These are phyloP conservation scores for Eupelmus urozonus DNA, from an alignment of 2,888 invertebrate species.

Conservation along the genomic window DNA sequence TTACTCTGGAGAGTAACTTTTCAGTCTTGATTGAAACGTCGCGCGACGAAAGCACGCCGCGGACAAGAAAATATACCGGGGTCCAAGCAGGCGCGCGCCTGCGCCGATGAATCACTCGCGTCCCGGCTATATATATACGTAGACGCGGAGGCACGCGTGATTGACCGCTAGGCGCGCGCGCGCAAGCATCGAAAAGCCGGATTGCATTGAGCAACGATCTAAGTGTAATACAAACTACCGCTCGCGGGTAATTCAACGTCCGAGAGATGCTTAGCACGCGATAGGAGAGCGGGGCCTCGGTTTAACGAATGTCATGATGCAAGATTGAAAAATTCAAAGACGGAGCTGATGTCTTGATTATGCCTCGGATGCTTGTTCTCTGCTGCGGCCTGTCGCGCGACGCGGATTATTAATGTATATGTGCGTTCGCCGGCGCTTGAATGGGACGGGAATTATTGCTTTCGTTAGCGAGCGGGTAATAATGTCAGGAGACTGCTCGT, in stretches of 20 bases:
- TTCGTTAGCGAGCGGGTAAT: slow-evolving; percentile 4
- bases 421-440: neutral
- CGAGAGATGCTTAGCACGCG: neutral
- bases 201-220: slow-evolving; percentile 42
- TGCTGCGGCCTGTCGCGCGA: slow-evolving; percentile 22
- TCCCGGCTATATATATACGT: neutral
- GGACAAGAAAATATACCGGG: slow-evolving; percentile 52
- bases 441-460: slow-evolving; percentile 48
- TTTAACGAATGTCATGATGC: slow-evolving; percentile 6
- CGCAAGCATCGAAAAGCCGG: too few relatives aligned
- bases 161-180: slow-evolving; percentile 36
- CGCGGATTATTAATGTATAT: slow-evolving; percentile 18
- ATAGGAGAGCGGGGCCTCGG: neutral
- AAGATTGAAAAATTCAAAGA: slow-evolving; percentile 48
- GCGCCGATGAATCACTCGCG: slow-evolving; percentile 52
- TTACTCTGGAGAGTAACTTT: slow-evolving; percentile 29
- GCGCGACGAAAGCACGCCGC: slow-evolving; percentile 45
- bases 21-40: slow-evolving; percentile 56
- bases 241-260: slow-evolving; percentile 45
- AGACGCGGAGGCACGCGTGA: neutral
- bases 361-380: neutral
- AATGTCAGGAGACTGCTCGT: slow-evolving; percentile 33
- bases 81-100: neutral
- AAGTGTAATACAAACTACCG: slow-evolving; percentile 34
- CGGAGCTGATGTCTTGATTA: slow-evolving; percentile 50